phyloP scores from a whole-genome alignment of 2,113 vertebrate genomes.

The Bufo gargarizans region DNA sequence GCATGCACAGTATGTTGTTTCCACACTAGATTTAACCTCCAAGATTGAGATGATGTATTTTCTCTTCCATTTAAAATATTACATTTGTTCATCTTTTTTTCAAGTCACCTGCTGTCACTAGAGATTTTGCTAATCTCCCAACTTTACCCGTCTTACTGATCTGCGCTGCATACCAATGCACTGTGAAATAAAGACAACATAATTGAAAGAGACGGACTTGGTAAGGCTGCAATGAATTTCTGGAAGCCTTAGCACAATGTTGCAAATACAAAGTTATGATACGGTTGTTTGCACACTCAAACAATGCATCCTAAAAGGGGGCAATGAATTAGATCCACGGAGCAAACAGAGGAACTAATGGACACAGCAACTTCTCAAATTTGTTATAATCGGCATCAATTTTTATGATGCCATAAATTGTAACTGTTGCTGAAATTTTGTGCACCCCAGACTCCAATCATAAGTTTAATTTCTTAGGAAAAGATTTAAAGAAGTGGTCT shows the following conservation, averaged over 20 bases:
- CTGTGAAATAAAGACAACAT: conserved; percentile 54
- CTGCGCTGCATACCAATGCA: conserved; percentile 45
- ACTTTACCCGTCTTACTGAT: conserved; percentile 45
- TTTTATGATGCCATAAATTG: background rate
- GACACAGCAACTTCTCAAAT: background rate
- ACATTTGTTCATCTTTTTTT: conserved; percentile 46
- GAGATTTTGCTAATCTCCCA: conserved; percentile 57
- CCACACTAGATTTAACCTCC: conserved; percentile 14
- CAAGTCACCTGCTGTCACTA: conserved; percentile 55
- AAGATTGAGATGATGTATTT: conserved; percentile 40
- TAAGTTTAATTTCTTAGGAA: too few species aligned
- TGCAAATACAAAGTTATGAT: conserved; percentile 30
- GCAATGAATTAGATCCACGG: background rate
- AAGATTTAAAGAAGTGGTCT: background rate
- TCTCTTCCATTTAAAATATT: conserved; percentile 46
- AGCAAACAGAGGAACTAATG: background rate
- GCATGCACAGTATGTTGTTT: conserved; percentile 17
- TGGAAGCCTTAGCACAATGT: conserved; percentile 1
- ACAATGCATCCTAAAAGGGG: conserved; percentile 2
- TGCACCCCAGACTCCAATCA: background rate
- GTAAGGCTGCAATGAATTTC: conserved; percentile 41
- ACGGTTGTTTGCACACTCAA: background rate
- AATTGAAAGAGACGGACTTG: conserved; percentile 43
- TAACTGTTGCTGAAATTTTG: background rate
- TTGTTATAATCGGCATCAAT: background rate